Percentiles rank a stretch among this genome's conserved stretches.
Evolutionary conservation across 2,888 invertebrate genomes (phyloP).

Genomic region (Drosophila atripex): DNA sequence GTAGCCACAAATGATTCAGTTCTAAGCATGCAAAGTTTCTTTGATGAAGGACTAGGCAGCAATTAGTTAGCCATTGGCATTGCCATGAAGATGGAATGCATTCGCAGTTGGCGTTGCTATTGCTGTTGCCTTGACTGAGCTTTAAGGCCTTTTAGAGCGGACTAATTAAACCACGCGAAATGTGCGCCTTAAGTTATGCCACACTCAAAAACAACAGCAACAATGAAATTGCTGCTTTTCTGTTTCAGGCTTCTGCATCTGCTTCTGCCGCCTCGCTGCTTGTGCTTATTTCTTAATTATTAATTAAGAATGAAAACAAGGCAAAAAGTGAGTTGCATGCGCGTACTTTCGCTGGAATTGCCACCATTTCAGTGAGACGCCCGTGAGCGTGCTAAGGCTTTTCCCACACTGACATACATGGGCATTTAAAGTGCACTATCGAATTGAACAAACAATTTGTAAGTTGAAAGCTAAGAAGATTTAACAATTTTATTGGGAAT

Average conservation of each 20-base stretch:
- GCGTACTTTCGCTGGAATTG: slow-evolving; percentile 68
- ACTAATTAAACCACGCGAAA: slow-evolving; percentile 70
- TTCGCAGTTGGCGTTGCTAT: slow-evolving; percentile 21
- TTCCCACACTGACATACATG: slow-evolving; percentile 28
- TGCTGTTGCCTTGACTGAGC: slow-evolving; percentile 32
- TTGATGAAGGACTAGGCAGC: slow-evolving; percentile 38
- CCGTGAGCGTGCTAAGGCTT: slow-evolving; percentile 58
- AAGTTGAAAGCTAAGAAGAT: too few species aligned
- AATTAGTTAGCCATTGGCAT: slow-evolving; percentile 63
- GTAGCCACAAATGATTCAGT: slow-evolving; percentile 11
- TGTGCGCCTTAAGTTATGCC: slow-evolving; percentile 64
- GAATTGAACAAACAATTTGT: too few species aligned
- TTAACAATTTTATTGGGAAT: too few species aligned
- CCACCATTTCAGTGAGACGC: slow-evolving; percentile 68
- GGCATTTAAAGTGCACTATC: neutral
- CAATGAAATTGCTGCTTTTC: slow-evolving; percentile 39
- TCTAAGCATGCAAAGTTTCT: slow-evolving; percentile 19
- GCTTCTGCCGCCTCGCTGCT: slow-evolving; percentile 38
- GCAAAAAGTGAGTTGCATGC: slow-evolving; percentile 69
- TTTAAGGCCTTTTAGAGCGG: slow-evolving; percentile 50
- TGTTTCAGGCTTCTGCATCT: slow-evolving; percentile 13
- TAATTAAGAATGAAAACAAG: slow-evolving; percentile 78
- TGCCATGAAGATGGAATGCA: slow-evolving; percentile 49
- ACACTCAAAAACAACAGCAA: slow-evolving; percentile 52
- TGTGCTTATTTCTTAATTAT: slow-evolving; percentile 76